A percentile compares a stretch with the other conserved stretches of the same genome.
These are phyloP conservation scores for Celastrina argiolus DNA, from an alignment of 2,888 invertebrate genomes.

Conservation along the genomic window DNA sequence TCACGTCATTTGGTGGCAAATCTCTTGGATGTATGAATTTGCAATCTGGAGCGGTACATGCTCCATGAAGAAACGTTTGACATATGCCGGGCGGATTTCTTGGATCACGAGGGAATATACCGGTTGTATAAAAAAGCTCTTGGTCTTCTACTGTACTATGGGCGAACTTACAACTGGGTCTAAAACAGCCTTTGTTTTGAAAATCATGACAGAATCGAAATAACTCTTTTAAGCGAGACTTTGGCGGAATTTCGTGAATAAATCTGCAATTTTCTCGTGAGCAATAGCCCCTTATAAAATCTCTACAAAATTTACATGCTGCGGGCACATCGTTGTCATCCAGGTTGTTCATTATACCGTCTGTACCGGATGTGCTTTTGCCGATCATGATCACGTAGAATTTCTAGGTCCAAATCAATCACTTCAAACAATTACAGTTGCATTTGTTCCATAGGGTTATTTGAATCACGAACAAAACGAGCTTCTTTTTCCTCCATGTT, in stretches of 20 bases:
- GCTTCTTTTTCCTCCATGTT: background rate
- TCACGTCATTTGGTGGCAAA: slow-evolving; percentile 43
- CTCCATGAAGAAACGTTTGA: slow-evolving; percentile 79
- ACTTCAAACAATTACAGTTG: background rate
- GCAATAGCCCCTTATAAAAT: slow-evolving; percentile 72
- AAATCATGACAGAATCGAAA: slow-evolving; percentile 78
- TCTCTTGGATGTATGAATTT: slow-evolving; percentile 55
- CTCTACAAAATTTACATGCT: slow-evolving; percentile 61
- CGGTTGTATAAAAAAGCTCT: slow-evolving; percentile 81
- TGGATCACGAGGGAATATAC: slow-evolving; percentile 76
- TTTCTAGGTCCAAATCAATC: background rate
- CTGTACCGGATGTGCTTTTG: slow-evolving; percentile 38
- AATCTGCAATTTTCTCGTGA: slow-evolving; percentile 74
- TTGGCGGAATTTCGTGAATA: slow-evolving; percentile 62
- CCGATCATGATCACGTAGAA: slow-evolving; percentile 40
- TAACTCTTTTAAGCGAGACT: slow-evolving; percentile 54
- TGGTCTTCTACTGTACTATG: slow-evolving; percentile 84
- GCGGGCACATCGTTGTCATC: slow-evolving; percentile 45
- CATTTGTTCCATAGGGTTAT: background rate
- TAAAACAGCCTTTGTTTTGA: slow-evolving; percentile 83
- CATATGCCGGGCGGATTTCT: slow-evolving; percentile 71
- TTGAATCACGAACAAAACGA: background rate
- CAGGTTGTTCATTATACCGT: slow-evolving; percentile 41
- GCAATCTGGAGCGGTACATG: slow-evolving; percentile 73
- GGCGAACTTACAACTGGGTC: slow-evolving; percentile 81